Conservation (phyloP, 2,113 vertebrate species). For the Polypterus senegalus region DNA sequence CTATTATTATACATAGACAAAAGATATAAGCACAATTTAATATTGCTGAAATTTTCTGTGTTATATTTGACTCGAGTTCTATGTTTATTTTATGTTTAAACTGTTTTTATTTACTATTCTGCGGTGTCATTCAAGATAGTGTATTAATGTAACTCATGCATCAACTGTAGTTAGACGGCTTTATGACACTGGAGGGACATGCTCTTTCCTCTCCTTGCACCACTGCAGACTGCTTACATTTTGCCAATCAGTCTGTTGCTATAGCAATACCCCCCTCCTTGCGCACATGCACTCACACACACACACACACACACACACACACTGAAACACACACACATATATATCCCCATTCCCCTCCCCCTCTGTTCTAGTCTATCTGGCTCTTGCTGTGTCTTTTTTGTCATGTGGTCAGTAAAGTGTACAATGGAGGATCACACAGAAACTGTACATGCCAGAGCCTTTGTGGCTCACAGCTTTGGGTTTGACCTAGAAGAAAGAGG, state of each 20-base stretch:
- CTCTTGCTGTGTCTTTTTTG: constrained; percentile 63
- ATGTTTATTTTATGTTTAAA: constrained; percentile 58
- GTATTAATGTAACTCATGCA: constrained; percentile 88
- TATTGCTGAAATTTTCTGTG: constrained; percentile 38
- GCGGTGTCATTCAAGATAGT: constrained; percentile 69
- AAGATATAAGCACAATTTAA: constrained; percentile 45
- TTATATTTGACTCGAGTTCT: constrained; percentile 52
- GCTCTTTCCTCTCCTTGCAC: constrained; percentile 85
- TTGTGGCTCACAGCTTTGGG: constrained; percentile 36
- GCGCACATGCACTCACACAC: no score
- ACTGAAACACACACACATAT: no score
- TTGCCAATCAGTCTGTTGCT: constrained; percentile 98
- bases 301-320: no score
- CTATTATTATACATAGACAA: constrained; percentile 80
- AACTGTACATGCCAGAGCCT: constrained; percentile 30
- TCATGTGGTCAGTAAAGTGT: constrained; percentile 65
- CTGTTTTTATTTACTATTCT: constrained; percentile 59
- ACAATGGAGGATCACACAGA: constrained; percentile 52
- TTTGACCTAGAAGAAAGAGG: constrained; percentile 32
- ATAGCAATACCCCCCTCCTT: constrained; percentile 64
- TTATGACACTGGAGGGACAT: constrained; percentile 95
- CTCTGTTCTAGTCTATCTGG: constrained; percentile 8
- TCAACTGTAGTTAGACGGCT: constrained; percentile 88
- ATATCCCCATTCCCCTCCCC: constrained; percentile 34
- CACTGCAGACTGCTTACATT: constrained; percentile 91